Conservation (phyloP, 2,113 vertebrate genomes). For the Petromus typicus region DNA sequence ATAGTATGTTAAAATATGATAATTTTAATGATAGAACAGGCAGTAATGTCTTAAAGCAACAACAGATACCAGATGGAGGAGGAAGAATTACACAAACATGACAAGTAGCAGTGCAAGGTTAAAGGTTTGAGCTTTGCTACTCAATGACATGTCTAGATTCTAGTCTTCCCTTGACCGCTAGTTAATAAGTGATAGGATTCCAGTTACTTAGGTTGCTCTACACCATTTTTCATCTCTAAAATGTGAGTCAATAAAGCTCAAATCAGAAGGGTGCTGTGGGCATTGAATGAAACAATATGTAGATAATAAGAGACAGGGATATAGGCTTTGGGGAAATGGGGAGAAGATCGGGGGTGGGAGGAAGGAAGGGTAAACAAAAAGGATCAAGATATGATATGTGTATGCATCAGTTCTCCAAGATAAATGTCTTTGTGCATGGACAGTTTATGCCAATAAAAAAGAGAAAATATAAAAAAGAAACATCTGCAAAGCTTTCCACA, state of each 20-base stretch:
- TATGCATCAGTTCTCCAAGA: neutral
- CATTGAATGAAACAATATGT: constrained; percentile 30
- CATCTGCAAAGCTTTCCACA: neutral
- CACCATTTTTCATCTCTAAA: neutral
- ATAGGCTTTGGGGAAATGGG: neutral
- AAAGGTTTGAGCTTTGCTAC: neutral
- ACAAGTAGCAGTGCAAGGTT: neutral
- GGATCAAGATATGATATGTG: neutral
- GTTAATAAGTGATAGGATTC: neutral
- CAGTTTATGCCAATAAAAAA: neutral
- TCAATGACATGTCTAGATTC: neutral
- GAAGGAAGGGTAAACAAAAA: neutral
- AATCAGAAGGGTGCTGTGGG: neutral
- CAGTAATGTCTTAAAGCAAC: neutral
- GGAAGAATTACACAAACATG: neutral
- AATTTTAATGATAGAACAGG: neutral
- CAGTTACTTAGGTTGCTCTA: neutral
- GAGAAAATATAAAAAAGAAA: neutral
- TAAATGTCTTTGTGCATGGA: neutral
- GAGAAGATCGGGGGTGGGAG: neutral
- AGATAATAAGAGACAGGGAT: neutral
- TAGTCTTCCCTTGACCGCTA: neutral
- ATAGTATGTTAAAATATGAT: neutral
- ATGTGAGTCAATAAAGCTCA: neutral
- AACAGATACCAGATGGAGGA: neutral